A percentile compares a stretch with the other conserved stretches of the same genome.
phyloP scores from a whole-genome alignment of 2,888 invertebrate species.

The Nemapogon koenigi region DNA sequence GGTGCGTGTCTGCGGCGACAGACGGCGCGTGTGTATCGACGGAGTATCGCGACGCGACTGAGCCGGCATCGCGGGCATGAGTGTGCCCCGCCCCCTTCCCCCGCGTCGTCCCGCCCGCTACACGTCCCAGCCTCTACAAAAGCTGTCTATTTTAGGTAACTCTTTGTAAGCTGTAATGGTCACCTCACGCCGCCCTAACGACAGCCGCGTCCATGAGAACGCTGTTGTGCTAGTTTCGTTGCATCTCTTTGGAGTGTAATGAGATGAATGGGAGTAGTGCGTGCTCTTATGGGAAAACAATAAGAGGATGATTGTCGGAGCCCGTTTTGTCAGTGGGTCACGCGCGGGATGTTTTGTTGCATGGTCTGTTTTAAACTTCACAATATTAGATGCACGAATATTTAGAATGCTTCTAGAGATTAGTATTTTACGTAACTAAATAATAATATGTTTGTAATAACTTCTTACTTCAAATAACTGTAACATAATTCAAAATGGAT shows the following conservation, averaged over 20 bases:
- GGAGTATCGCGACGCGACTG: slow-evolving; percentile 58
- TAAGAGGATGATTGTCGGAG: slow-evolving; percentile 29
- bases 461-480: too few relatives aligned
- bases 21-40: slow-evolving; percentile 55
- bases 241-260: slow-evolving; percentile 57
- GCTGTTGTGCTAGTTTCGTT: slow-evolving; percentile 57
- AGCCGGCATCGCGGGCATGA: slow-evolving; percentile 53
- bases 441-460: too few relatives aligned
- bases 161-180: slow-evolving; percentile 64
- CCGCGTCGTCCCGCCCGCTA: slow-evolving; percentile 32
- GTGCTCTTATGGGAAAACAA: slow-evolving; percentile 55
- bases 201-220: slow-evolving; percentile 63
- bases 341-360: slow-evolving; percentile 21
- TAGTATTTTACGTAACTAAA: too few relatives aligned
- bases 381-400: slow-evolving; percentile 5
- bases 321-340: slow-evolving; percentile 54
- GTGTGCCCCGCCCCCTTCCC: slow-evolving; percentile 54
- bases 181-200: slow-evolving; percentile 64
- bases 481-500: too few relatives aligned
- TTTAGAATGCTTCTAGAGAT: too few relatives aligned
- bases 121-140: slow-evolving; percentile 52
- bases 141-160: slow-evolving; percentile 66
- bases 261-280: slow-evolving; percentile 55
- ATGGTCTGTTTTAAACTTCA: slow-evolving; percentile 3
- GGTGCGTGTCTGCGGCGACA: slow-evolving; percentile 22